Conservation (phyloP, 2,888 invertebrate genomes). For the Rotaria macrura region DNA sequence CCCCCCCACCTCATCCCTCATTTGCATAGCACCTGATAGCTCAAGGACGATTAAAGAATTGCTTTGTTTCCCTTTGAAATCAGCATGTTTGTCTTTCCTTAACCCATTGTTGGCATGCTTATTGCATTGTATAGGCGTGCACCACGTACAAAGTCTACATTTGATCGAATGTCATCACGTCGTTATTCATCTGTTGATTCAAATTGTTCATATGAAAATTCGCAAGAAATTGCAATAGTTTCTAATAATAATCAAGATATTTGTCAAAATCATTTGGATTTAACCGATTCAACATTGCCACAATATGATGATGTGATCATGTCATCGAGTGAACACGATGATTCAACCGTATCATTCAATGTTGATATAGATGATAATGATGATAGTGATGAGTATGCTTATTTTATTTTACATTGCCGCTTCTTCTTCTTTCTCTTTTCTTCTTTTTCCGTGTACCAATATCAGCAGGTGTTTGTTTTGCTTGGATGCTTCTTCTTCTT, state of each 20-base stretch:
- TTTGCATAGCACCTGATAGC: too few species aligned
- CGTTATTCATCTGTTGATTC: neutral
- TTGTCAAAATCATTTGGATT: neutral
- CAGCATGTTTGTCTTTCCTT: neutral
- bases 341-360: constrained; percentile 12
- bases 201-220: neutral
- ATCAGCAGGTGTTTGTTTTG: neutral
- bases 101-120: neutral
- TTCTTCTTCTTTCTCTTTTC: neutral
- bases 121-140: neutral
- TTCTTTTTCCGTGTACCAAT: neutral
- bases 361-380: neutral
- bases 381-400: constrained; percentile 13
- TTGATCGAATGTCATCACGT: neutral
- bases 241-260: neutral
- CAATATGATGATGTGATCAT: neutral
- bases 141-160: neutral
- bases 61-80: neutral
- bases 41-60: neutral
- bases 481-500: neutral
- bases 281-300: neutral
- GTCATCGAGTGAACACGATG: neutral
- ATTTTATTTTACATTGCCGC: neutral
- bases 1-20: too few species aligned
- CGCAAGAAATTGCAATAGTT: neutral